Conservation (phyloP, 2,888 invertebrate genomes). For the Metallyticus violacea region DNA sequence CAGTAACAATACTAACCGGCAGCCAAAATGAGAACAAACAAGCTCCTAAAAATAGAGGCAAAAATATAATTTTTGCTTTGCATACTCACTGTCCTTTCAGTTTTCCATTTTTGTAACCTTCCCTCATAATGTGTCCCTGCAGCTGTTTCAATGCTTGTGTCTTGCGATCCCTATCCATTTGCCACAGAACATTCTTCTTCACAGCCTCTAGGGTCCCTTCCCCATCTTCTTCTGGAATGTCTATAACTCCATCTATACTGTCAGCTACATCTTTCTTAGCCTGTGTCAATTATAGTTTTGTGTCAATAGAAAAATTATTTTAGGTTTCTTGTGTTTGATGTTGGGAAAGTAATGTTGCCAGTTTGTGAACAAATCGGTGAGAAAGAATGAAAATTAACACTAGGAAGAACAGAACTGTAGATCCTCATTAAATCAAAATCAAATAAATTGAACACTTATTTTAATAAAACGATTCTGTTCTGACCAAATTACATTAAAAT, state of each 20-base stretch:
- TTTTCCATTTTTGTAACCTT: conserved; percentile 74
- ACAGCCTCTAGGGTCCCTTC: conserved; percentile 60
- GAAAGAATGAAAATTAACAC: background rate
- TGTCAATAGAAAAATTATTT: too few species aligned
- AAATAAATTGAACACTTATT: too few species aligned
- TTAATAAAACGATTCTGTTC: too few species aligned
- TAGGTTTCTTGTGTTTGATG: too few species aligned
- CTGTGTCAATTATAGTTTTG: too few species aligned
- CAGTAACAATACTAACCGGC: too few species aligned
- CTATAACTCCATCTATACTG: conserved; percentile 56
- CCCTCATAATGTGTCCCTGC: conserved; percentile 88
- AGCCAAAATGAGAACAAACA: conserved; percentile 18
- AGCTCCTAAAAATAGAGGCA: too few species aligned
- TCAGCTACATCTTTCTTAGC: conserved; percentile 57
- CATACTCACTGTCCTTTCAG: conserved; percentile 85
- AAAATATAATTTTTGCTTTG: background rate
- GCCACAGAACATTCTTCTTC: conserved; percentile 70
- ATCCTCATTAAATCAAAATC: too few species aligned
- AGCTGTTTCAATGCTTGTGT: conserved; percentile 76
- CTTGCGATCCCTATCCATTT: conserved; percentile 80
- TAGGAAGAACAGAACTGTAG: background rate
- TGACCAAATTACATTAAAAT: too few species aligned
- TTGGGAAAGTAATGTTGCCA: too few species aligned
- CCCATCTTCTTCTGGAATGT: conserved; percentile 54
- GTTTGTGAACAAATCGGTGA: background rate